Percentiles rank a stretch among this genome's conserved stretches.
phyloP scores from a whole-genome alignment of 1,140 invertebrate species.

The Neelides sp. region DNA sequence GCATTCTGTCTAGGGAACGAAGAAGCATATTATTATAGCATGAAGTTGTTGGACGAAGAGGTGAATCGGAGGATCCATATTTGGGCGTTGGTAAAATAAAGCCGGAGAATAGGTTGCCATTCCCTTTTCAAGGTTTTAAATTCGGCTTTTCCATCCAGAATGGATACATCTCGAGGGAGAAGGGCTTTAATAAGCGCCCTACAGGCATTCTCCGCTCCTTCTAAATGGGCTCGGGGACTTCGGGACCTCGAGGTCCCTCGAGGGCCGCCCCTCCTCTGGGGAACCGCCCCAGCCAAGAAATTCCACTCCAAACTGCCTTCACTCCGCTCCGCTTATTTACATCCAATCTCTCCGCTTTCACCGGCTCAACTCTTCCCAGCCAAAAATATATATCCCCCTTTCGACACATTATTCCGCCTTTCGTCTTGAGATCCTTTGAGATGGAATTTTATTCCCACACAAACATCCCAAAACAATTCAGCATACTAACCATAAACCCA shows the following conservation, averaged over 20 bases:
- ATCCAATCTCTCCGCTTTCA: neutral
- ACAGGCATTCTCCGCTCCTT: conserved; percentile 30
- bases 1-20: too few species aligned
- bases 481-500: too few species aligned
- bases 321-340: neutral
- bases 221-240: conserved; percentile 29
- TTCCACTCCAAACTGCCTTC: conserved; percentile 16
- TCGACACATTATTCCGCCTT: too few species aligned
- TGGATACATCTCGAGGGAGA: conserved; percentile 30
- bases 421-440: too few species aligned
- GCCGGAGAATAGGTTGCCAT: conserved; percentile 16
- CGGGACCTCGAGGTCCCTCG: conserved; percentile 19
- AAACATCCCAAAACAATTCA: too few species aligned
- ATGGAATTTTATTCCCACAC: too few species aligned
- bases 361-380: neutral
- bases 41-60: too few species aligned
- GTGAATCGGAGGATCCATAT: too few species aligned
- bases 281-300: conserved; percentile 25
- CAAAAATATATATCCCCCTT: too few species aligned
- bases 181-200: conserved; percentile 31
- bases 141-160: conserved; percentile 30
- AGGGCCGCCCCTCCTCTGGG: conserved; percentile 20
- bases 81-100: too few species aligned
- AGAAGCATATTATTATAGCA: too few species aligned
- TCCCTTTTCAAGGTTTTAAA: conserved; percentile 31